Conservation (phyloP, 2,113 vertebrate species). For the Prunella himalayana region DNA sequence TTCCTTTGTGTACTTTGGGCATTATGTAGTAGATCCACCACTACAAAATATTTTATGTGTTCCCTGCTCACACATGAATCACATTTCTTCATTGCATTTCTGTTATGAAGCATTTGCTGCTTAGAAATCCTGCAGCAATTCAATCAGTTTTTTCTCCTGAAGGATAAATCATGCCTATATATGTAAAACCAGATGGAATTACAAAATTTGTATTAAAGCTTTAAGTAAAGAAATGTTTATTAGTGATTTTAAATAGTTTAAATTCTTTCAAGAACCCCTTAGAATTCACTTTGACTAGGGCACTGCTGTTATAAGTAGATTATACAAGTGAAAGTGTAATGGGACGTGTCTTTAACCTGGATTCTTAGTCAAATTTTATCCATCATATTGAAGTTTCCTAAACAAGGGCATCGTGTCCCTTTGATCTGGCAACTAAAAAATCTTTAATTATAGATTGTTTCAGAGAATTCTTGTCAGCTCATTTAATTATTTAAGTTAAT, state of each 20-base stretch:
- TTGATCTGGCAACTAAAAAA: background rate
- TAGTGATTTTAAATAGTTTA: background rate
- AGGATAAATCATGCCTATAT: background rate
- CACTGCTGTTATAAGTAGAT: background rate
- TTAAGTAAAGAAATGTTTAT: background rate
- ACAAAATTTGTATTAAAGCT: background rate
- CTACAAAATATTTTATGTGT: background rate
- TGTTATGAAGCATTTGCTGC: background rate
- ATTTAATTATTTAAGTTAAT: background rate
- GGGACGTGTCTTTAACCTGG: background rate
- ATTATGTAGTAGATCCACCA: background rate
- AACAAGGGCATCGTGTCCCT: background rate
- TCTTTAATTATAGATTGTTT: background rate
- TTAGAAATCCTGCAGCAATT: background rate
- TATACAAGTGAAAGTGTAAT: background rate
- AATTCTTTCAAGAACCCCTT: background rate
- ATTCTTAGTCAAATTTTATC: background rate
- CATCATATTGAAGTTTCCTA: background rate
- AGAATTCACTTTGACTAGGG: background rate
- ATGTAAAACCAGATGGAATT: background rate
- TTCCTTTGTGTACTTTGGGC: background rate
- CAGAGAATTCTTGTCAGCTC: background rate
- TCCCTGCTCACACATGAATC: background rate
- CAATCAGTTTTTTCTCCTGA: background rate
- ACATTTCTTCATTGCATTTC: background rate